phyloP scores from a whole-genome alignment of 2,888 invertebrate species.

The Leucozona laternaria region DNA sequence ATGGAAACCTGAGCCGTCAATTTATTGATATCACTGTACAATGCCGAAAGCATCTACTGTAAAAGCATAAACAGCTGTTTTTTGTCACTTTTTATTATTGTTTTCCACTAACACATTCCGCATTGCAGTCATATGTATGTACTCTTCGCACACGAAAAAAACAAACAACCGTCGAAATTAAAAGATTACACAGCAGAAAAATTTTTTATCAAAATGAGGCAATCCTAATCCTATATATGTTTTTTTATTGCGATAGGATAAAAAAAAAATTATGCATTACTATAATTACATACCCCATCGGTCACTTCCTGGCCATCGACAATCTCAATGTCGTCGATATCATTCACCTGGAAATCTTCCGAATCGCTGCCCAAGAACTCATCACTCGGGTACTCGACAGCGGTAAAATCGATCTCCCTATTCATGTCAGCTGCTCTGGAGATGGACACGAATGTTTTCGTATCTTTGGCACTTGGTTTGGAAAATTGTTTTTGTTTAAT shows the following conservation, averaged over 20 bases:
- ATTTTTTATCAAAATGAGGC: background rate
- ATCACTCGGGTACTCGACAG: conserved; percentile 79
- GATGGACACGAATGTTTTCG: background rate
- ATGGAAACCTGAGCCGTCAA: too few relatives aligned
- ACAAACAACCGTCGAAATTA: conserved; percentile 24
- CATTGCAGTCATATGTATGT: background rate
- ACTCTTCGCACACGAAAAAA: background rate
- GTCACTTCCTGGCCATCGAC: conserved; percentile 79
- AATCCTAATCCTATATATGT: background rate
- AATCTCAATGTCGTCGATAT: conserved; percentile 80
- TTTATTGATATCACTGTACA: too few relatives aligned
- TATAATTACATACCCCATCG: conserved; percentile 78
- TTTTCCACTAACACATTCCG: conserved; percentile 34
- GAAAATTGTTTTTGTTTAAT: conserved; percentile 41
- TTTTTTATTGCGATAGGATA: background rate
- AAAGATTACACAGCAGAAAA: conserved; percentile 38
- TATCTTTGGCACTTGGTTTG: conserved; percentile 43
- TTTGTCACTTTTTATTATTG: conserved; percentile 2
- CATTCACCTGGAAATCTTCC: conserved; percentile 51
- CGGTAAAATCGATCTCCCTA: conserved; percentile 81
- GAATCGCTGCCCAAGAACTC: conserved; percentile 59
- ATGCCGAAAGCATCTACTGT: conserved; percentile 13
- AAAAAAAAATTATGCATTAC: conserved; percentile 9
- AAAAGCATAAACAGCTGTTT: conserved; percentile 31
- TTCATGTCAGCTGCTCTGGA: conserved; percentile 64